Conservation (phyloP, 2,797 vertebrate species). For the Notolabrus celidotus region DNA sequence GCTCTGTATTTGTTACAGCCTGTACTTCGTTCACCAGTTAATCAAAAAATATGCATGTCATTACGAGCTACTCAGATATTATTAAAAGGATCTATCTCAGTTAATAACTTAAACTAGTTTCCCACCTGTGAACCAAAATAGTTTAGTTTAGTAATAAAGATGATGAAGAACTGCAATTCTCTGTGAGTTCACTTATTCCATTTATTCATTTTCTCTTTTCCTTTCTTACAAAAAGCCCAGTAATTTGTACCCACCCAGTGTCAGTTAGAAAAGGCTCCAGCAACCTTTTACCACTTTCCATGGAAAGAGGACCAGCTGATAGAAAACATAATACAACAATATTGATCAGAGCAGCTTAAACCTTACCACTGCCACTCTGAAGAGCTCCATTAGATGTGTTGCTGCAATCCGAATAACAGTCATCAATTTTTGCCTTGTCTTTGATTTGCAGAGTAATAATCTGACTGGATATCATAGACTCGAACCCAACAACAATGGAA, state of each 20-base stretch:
- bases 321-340: not conserved
- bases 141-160: too few relatives aligned
- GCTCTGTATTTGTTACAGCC: too few relatives aligned
- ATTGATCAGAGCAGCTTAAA: slow-evolving; percentile 26
- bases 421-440: slow-evolving; percentile 93
- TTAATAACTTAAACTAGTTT: too few relatives aligned
- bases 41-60: not conserved
- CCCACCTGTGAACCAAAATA: too few relatives aligned
- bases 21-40: too few relatives aligned
- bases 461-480: slow-evolving; percentile 89
- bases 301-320: not conserved
- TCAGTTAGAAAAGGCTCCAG: not conserved
- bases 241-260: slow-evolving; percentile 19
- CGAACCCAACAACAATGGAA: slow-evolving; percentile 92
- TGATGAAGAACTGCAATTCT: not conserved
- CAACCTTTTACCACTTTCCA: not conserved
- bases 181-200: not conserved
- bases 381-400: slow-evolving; percentile 72
- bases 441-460: slow-evolving; percentile 94
- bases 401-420: slow-evolving; percentile 81
- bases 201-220: not conserved
- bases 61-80: not conserved
- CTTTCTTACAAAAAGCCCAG: not conserved
- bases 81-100: too few relatives aligned
- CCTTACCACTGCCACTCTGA: slow-evolving; percentile 85